These are phyloP conservation scores for Myathropa florea DNA, from an alignment of 2,888 invertebrate species.

Conservation along the genomic window DNA sequence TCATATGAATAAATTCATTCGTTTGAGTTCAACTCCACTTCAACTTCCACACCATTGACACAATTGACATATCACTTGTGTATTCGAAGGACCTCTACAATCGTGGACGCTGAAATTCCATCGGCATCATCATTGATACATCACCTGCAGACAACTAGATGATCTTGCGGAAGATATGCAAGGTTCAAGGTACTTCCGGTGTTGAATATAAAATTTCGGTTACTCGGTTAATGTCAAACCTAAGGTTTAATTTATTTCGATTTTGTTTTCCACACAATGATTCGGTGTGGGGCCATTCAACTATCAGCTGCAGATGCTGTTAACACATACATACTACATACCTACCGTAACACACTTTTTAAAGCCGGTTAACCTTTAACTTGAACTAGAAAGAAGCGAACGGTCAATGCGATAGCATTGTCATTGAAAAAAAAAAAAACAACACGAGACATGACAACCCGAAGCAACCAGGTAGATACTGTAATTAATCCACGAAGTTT, in stretches of 20 bases:
- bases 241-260: constrained; percentile 22
- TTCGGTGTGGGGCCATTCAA: constrained; percentile 47
- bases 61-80: neutral
- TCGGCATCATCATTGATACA: neutral
- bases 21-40: too few species aligned
- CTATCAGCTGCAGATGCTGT: constrained; percentile 7
- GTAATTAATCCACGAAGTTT: neutral
- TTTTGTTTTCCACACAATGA: constrained; percentile 5
- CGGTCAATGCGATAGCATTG: constrained; percentile 25
- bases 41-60: neutral
- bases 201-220: constrained; percentile 50
- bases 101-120: neutral
- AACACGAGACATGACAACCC: neutral
- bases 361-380: constrained; percentile 65
- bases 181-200: constrained; percentile 52
- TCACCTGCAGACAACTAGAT: neutral
- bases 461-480: neutral
- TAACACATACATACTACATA: neutral
- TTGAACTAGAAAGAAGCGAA: constrained; percentile 58
- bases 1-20: neutral
- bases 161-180: constrained; percentile 14
- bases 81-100: neutral
- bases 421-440: constrained; percentile 35
- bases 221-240: constrained; percentile 43
- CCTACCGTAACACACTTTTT: constrained; percentile 11